Percentiles rank a stretch among this genome's conserved stretches.
Evolutionary conservation across 2,113 vertebrate species (phyloP).

Genomic region (Eulemur macaco): DNA sequence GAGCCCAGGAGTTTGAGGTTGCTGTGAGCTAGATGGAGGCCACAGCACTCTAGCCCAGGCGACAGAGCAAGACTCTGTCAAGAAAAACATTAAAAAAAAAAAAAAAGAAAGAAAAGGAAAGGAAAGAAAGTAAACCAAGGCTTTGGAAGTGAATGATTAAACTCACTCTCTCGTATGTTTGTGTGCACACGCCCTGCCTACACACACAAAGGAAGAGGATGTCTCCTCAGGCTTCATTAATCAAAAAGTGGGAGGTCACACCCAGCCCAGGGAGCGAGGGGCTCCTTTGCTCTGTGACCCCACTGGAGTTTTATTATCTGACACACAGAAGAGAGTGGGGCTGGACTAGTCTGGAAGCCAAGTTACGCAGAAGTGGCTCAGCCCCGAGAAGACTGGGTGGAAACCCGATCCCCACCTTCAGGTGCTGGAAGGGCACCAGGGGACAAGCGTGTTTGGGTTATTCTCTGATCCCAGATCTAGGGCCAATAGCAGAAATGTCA

Average conservation of each 20-base stretch:
- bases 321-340: not conserved
- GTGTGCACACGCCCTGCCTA: not conserved
- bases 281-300: not conserved
- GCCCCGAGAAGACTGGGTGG: not conserved
- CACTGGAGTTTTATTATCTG: not conserved
- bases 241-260: not conserved
- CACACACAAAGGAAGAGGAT: not conserved
- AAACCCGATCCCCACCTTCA: not conserved
- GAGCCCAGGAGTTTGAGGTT: too few species aligned
- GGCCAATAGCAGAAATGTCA: not conserved
- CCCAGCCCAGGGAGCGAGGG: not conserved
- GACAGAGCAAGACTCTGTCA: too few species aligned
- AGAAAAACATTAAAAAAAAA: too few species aligned
- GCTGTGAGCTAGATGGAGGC: too few species aligned
- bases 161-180: not conserved
- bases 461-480: not conserved
- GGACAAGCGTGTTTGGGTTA: not conserved
- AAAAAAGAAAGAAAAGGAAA: too few species aligned
- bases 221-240: not conserved
- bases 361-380: not conserved
- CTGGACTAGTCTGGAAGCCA: not conserved
- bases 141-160: not conserved
- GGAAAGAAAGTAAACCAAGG: not conserved
- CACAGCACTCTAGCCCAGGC: too few species aligned
- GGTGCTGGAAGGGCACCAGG: not conserved